Conservation (phyloP, 2,797 vertebrate species). For the Tympanoctomys barrerae region DNA sequence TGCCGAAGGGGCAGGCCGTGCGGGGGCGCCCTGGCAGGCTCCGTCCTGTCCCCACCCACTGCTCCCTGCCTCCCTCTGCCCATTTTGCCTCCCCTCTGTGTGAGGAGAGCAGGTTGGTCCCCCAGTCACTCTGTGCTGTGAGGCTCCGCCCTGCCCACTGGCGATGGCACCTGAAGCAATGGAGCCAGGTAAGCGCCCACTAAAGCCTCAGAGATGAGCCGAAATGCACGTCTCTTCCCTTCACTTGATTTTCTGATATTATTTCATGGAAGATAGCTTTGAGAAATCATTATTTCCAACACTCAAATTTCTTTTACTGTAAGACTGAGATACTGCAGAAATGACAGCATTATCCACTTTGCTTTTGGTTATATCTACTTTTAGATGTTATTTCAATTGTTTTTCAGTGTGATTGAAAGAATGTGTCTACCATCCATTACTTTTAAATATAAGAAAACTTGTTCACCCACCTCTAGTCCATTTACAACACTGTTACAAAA, state of each 20-base stretch:
- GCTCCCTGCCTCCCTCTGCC: neutral
- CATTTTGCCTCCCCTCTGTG: neutral
- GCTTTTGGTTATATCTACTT: neutral
- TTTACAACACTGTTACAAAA: neutral
- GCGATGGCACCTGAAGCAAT: neutral
- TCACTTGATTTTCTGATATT: neutral
- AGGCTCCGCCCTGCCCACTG: neutral
- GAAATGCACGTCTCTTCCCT: neutral
- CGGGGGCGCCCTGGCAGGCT: neutral
- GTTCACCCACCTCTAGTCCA: neutral
- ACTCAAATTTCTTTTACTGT: neutral
- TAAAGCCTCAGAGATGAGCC: neutral
- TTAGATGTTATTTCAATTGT: neutral
- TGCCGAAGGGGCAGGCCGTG: neutral
- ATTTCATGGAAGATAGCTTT: neutral
- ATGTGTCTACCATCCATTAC: neutral
- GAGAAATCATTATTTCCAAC: conserved; percentile 11
- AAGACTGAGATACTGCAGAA: neutral
- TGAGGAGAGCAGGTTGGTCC: neutral
- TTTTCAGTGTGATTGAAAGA: neutral
- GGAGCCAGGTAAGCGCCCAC: neutral
- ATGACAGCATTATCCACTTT: neutral
- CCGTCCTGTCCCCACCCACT: too few species aligned
- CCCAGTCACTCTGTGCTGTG: neutral
- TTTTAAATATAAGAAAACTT: neutral